Conservation (phyloP, 2,113 vertebrate genomes). For the Peromyscus leucopus region DNA sequence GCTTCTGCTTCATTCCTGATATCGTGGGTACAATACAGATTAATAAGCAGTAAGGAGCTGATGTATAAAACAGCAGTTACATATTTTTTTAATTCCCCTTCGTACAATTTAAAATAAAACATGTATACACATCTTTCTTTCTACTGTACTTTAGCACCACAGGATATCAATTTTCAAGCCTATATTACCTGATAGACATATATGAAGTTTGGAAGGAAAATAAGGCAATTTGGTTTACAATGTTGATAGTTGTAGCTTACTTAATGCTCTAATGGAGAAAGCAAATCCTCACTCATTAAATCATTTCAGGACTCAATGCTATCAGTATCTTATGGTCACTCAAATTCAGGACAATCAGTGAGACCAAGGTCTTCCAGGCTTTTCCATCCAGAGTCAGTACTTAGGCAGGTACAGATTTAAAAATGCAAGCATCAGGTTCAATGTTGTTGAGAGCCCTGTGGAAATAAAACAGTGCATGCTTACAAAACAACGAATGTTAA, state of each 20-base stretch:
- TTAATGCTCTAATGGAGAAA: slow-evolving; percentile 91
- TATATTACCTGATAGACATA: slow-evolving; percentile 95
- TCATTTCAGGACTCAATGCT: slow-evolving; percentile 85
- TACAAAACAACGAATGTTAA: neutral
- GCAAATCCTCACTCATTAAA: slow-evolving; percentile 87
- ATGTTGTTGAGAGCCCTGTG: slow-evolving; percentile 97
- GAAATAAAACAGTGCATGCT: slow-evolving; percentile 65
- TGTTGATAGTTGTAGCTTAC: slow-evolving; percentile 91
- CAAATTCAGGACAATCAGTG: slow-evolving; percentile 83
- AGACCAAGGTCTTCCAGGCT: slow-evolving; percentile 84
- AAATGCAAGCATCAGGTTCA: slow-evolving; percentile 84
- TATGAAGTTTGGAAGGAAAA: slow-evolving; percentile 93
- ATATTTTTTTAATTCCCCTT: slow-evolving; percentile 92
- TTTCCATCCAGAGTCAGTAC: slow-evolving; percentile 82
- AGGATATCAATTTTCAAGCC: slow-evolving; percentile 95
- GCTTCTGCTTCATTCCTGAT: slow-evolving; percentile 84
- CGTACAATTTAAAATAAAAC: slow-evolving; percentile 94
- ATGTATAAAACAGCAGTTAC: slow-evolving; percentile 93
- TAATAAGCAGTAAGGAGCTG: slow-evolving; percentile 94
- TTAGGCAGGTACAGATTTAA: slow-evolving; percentile 81
- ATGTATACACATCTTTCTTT: slow-evolving; percentile 92
- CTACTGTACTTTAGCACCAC: slow-evolving; percentile 96
- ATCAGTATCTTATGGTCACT: slow-evolving; percentile 84
- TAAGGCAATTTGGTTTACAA: slow-evolving; percentile 97
- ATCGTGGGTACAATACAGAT: slow-evolving; percentile 92